phyloP scores from a whole-genome alignment of 2,888 invertebrate genomes.

The Phyto melanocephala region DNA sequence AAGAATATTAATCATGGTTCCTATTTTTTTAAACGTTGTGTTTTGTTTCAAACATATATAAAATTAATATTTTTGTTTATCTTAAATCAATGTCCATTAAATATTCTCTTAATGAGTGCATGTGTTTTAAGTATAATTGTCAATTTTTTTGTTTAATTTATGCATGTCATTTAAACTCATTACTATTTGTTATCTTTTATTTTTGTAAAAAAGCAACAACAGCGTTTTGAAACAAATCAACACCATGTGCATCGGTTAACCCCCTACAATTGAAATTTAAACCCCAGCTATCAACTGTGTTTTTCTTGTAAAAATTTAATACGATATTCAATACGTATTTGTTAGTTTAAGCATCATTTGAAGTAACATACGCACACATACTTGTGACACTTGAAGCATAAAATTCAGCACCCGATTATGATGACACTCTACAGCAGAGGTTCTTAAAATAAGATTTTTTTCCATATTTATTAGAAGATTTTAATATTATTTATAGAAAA shows the following conservation, averaged over 20 bases:
- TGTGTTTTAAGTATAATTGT: no score
- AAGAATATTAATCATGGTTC: no score
- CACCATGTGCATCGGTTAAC: conserved; percentile 34
- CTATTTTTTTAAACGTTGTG: no score
- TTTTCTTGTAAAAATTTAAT: conserved; percentile 3
- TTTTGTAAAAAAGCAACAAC: neutral
- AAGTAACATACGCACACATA: neutral
- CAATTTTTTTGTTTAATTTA: neutral
- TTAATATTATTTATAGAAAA: no score
- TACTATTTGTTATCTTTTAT: conserved; percentile 29
- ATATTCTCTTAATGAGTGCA: no score
- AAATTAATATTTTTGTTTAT: no score
- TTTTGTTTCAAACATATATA: no score
- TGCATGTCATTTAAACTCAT: conserved; percentile 23
- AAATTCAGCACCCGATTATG: conserved; percentile 55
- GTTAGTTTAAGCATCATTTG: conserved; percentile 48
- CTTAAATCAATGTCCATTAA: no score
- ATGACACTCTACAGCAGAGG: conserved; percentile 32
- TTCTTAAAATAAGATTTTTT: no score
- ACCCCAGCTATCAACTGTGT: neutral
- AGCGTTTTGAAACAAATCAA: conserved; percentile 39
- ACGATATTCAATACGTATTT: conserved; percentile 33
- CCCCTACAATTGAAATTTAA: conserved; percentile 20
- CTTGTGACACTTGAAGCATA: conserved; percentile 58
- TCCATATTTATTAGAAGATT: no score